Base-by-base conservation (phyloP, 2,888 invertebrate genomes). In the Archips xylosteana region DNA sequence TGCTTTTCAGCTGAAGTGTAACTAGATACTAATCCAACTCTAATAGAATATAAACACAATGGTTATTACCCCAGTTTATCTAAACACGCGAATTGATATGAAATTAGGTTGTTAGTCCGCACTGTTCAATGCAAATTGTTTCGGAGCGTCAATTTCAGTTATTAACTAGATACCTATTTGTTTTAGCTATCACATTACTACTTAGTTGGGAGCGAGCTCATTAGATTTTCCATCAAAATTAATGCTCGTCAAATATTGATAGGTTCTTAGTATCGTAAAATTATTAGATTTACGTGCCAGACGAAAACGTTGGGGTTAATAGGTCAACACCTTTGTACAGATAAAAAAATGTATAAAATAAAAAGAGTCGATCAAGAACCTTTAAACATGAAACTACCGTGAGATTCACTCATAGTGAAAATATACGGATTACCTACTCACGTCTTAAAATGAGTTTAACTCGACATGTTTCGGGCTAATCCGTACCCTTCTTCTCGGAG, bases 191-290 rank as follows among this genome's bases (percentile, higher is more conserved):
- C 42, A 51, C 47, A 69, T 60, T 42, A 73, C 63, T 73, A 47
- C 63, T 47, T 15, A 60, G 62, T 63, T 71, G 45, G 59, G 13
- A 32, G 34, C 54, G 49, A 49, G 68, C 64, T 73, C 63, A 73
- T 73, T 73, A 69, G 34, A 69, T 73, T 73, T 60, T 64, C 57
- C 54, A 62, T 73, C 68, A 63, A 68, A 68, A 73, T 73, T 32
- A 65, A 32, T 15, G n/a, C 59, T 49, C 36, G 51, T 47, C 62
- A 32, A 72, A 72, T 72, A 68, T 73, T 59, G 59, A 68, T 10
- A 34, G 49, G 54, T 61, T 67, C 36, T 66, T 13, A 60, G 23
- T 60, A 36, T 60, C 57, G 32, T 32, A 57, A 10, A 57, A 32
- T 57, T 32, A 57, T 57, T 57, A 32, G 32, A 57, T 23, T 57